Conservation (phyloP, 2,888 invertebrate species). For the Troides helena region DNA sequence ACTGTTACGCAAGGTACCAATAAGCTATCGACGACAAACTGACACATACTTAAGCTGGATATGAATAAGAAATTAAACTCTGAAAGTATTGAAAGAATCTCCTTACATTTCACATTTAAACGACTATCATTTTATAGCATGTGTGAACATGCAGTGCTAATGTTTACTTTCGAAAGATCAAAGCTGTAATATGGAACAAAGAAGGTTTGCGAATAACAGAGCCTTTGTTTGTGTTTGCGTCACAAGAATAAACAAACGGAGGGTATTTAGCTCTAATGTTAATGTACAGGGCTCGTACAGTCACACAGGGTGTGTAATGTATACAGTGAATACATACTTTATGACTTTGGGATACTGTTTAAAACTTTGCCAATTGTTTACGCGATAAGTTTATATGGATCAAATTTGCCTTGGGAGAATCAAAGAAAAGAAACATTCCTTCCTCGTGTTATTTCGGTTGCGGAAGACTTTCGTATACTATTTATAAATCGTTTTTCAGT, state of each 20-base stretch:
- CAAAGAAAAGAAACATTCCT: conserved; percentile 12
- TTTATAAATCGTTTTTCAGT: neutral
- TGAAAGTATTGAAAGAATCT: too few relatives aligned
- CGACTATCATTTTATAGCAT: neutral
- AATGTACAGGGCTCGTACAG: neutral
- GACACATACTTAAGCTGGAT: too few relatives aligned
- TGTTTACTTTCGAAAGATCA: conserved; percentile 24
- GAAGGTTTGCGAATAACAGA: conserved; percentile 23
- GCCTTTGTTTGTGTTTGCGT: conserved; percentile 23
- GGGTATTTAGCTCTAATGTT: conserved; percentile 14
- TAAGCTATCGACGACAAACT: too few relatives aligned
- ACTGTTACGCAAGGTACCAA: too few relatives aligned
- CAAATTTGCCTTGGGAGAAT: conserved; percentile 17
- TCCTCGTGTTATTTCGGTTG: conserved; percentile 7
- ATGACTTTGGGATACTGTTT: too few relatives aligned
- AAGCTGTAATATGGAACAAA: conserved; percentile 23
- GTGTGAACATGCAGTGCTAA: neutral
- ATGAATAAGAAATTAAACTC: too few relatives aligned
- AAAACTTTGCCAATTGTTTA: too few relatives aligned
- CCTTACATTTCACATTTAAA: too few relatives aligned
- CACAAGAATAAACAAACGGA: neutral
- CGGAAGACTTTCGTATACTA: neutral
- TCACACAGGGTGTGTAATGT: too few relatives aligned
- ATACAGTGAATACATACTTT: too few relatives aligned
- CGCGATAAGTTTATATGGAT: conserved; percentile 3